These are phyloP conservation scores for Centropyge bicolor DNA, from an alignment of 2,797 vertebrate genomes.

Conservation along the genomic window DNA sequence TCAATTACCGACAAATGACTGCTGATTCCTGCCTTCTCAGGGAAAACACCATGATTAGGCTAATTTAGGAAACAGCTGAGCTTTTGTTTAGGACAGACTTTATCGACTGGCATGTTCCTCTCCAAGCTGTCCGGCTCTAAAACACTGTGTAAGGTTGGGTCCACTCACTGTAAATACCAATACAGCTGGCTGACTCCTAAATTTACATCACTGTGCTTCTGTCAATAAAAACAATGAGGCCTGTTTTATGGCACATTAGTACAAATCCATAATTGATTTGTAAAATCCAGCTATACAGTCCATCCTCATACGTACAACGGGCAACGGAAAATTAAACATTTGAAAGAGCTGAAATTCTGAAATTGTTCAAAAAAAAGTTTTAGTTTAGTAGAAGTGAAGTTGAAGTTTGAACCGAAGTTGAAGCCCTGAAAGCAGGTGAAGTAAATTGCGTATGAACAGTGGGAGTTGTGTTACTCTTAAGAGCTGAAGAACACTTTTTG, in stretches of 20 bases:
- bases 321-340: too few species aligned
- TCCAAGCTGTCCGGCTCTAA: slow-evolving; percentile 24
- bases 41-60: slow-evolving; percentile 36
- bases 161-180: neutral
- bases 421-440: neutral
- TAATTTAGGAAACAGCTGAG: slow-evolving; percentile 65
- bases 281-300: neutral
- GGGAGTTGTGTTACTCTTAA: neutral
- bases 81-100: slow-evolving; percentile 43
- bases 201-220: neutral
- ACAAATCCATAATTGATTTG: neutral
- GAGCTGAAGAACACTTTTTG: neutral
- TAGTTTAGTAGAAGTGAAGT: too few species aligned
- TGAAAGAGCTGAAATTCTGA: too few species aligned
- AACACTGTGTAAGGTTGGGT: neutral
- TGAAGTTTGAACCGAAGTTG: too few species aligned
- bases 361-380: too few species aligned
- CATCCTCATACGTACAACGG: neutral
- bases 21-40: slow-evolving; percentile 33
- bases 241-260: neutral
- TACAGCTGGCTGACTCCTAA: neutral
- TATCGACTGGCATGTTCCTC: slow-evolving; percentile 36
- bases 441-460: neutral
- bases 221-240: neutral
- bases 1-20: slow-evolving; percentile 47